Percentiles rank a stretch among this genome's conserved stretches.
Evolutionary conservation across 2,113 vertebrate genomes (phyloP).

Genomic region (Syngnathus scovelli): DNA sequence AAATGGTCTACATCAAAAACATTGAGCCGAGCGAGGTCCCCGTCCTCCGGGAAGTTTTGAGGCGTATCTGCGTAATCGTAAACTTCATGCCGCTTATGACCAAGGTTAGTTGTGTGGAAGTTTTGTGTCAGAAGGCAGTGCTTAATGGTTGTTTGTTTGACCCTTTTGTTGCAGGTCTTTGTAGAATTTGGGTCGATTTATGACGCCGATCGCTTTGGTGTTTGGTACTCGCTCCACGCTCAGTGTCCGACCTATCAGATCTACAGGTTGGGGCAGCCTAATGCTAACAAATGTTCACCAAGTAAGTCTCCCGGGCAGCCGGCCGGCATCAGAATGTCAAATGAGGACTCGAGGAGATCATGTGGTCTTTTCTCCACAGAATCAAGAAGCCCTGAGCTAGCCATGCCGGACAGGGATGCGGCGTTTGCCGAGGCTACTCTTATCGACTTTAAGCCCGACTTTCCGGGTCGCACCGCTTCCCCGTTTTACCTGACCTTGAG

Average conservation of each 20-base stretch:
- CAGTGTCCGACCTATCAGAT: background rate
- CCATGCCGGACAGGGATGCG: background rate
- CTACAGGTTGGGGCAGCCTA: background rate
- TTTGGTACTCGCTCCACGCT: constrained; percentile 44
- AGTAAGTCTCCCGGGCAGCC: background rate
- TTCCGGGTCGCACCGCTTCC: background rate
- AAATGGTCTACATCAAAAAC: constrained; percentile 29
- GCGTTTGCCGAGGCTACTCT: fast-evolving
- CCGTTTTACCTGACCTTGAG: constrained; percentile 42
- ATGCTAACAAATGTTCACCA: background rate
- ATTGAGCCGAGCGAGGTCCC: constrained; percentile 21
- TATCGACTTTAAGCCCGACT: fast-evolving
- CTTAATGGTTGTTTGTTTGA: background rate
- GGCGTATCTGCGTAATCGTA: background rate
- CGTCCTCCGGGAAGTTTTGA: constrained; percentile 15
- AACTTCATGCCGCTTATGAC: constrained; percentile 53
- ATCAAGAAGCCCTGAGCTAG: background rate
- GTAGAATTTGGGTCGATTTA: constrained; percentile 14
- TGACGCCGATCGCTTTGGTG: constrained; percentile 40
- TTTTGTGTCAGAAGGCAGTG: no score
- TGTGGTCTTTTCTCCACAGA: constrained; percentile 14
- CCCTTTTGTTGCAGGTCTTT: constrained; percentile 34
- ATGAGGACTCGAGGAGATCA: background rate
- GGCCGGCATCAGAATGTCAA: background rate
- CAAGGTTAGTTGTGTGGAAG: constrained; percentile 37